Base-by-base conservation (phyloP, 1,140 invertebrate genomes). In the Pararge aegeria region DNA sequence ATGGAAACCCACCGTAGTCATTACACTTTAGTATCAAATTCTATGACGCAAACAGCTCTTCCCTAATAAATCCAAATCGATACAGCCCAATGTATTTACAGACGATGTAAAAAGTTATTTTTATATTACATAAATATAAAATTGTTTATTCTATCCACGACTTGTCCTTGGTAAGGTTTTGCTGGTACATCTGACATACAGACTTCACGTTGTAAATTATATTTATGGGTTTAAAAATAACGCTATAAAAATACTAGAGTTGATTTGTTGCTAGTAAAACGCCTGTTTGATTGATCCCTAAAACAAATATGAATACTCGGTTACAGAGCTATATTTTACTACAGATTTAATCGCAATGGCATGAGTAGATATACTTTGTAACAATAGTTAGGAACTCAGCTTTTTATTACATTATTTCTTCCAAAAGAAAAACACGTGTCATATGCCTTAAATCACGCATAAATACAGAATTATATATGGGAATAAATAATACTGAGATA, bases 21-120 rank as follows among this genome's bases (percentile, higher is more conserved):
- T 34, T 34, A 7, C 13, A 49, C 5, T 61, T 60, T 16, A 21
- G 40, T 61, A 48, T 54, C 27, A 29, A 73, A 46, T 62, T 19
- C 46, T 24, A 57, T 84, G 76, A 84, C 79, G 80, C 73, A 82
- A 70, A 75, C 70, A 69, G 65, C 51, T 42, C 65, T 80, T 73
- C 72, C 55, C 49, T 61, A 79, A 74, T 74, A 78, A 74, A 79
- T 64, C 69, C 56, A 71, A 76, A 81, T 69, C 76, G 73, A 78
- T 75, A 75, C 65, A 71, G 70, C 63, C 13, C 34, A 65, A 62
- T 71, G 68, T 62, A 46, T 46, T 30, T 48, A 62, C 50, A 67
- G 73, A 66, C 46, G 52, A 54, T 62, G 61, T 66, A 56, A 70
- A 61, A 70, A 55, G 44, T 52, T 60, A 64, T 70, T 66, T 66